Conservation (phyloP, 2,797 vertebrate species). For the Syngnathus acus region DNA sequence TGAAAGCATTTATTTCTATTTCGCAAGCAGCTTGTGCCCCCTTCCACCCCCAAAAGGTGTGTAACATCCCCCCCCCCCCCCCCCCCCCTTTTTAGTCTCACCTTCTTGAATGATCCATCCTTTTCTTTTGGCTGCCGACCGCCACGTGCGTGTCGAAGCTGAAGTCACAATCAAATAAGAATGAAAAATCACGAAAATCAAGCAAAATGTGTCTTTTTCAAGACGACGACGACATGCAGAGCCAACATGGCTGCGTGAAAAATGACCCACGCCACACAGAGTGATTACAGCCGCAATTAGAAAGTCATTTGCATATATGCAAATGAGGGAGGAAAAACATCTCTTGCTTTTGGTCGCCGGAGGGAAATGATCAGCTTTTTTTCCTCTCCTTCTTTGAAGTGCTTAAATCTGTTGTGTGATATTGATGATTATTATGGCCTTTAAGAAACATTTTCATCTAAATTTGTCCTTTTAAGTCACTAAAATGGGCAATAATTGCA, state of each 20-base stretch:
- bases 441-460: background rate
- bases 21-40: background rate
- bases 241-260: constrained; percentile 66
- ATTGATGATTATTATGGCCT: background rate
- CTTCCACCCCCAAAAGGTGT: background rate
- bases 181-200: background rate
- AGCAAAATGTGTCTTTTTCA: constrained; percentile 36
- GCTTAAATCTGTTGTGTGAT: background rate
- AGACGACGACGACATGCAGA: constrained; percentile 26
- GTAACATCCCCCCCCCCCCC: background rate
- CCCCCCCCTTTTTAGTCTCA: background rate
- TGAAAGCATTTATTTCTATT: background rate
- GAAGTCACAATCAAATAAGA: background rate
- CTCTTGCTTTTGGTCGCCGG: constrained; percentile 45
- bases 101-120: background rate
- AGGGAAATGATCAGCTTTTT: constrained; percentile 28
- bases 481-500: background rate
- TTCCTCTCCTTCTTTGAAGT: background rate
- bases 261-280: constrained; percentile 63
- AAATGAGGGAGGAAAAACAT: constrained; percentile 62
- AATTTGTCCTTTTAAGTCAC: background rate
- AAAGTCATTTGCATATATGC: constrained; percentile 76
- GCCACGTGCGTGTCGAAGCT: background rate
- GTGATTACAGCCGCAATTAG: constrained; percentile 76
- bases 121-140: background rate